Evolutionary conservation across 1,140 invertebrate species (phyloP), one percentile per base, ranked within the genome.

Genomic region (Drosophila paulistorum): DNA sequence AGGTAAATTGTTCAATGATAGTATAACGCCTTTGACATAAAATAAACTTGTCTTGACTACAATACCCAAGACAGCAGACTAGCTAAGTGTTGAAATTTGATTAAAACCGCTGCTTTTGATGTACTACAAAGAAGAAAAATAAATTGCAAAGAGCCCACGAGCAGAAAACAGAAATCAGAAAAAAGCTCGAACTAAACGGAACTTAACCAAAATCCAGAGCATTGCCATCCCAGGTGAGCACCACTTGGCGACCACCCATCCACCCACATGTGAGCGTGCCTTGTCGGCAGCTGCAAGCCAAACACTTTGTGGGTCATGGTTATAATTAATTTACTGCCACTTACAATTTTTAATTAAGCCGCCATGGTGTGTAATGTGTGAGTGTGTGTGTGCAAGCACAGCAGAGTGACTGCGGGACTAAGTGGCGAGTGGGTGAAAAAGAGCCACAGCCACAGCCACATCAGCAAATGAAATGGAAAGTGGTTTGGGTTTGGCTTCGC

Each of bases 321-420:
- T 86, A 86, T 86, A 86, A 86, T 86, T 86, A 86, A 86, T 86
- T 86, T 86, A 86, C 82, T 86, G 82, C 82, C 82, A 86, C 82
- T 82, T 87, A 86, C 82, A 87, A 87, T 86, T 86, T 87, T 86
- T 86, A 86, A 86, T 86, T 87, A 86, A 86, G 83, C 83, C 74
- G 65, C 73, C 65, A 41, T 62, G 65, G 59, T 59, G 72, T 62
- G 75, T 75, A 65, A 68, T 58, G 75, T 75, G 67, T 75, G 64
- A 75, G 67, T 75, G 64, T 68, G 35, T 17, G 17, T 37, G 61
- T 33, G 10, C 42, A 57, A 39, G 37, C 35, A 64, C 20, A 58
- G 55, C 30, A 30, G 37, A 41, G 26, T 10, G 17, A 51, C 7
- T 48, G 23, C 11, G 4, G 1, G 33, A 33, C 3, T 10, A 4